Conservation (phyloP, 1,140 invertebrate genomes). For the Pseudobourletiella spinata region DNA sequence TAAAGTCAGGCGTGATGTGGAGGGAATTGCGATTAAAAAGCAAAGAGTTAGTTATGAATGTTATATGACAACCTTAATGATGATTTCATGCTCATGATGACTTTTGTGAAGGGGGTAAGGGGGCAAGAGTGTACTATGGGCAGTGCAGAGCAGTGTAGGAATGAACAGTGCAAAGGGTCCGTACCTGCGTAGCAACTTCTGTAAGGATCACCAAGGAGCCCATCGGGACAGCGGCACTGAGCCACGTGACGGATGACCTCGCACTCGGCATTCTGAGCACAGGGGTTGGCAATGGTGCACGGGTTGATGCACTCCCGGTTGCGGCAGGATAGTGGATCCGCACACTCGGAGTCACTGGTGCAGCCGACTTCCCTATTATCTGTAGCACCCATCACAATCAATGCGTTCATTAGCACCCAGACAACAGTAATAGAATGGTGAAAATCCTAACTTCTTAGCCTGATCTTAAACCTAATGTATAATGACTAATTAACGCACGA, state of each 20-base stretch:
- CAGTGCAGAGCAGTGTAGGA: too few species aligned
- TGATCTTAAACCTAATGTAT: background rate
- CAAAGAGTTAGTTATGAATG: too few species aligned
- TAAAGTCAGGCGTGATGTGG: background rate
- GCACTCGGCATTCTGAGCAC: conserved; percentile 69
- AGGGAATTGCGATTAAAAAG: too few species aligned
- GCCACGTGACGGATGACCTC: conserved; percentile 63
- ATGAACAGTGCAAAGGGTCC: background rate
- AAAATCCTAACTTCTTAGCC: background rate
- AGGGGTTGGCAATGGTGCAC: conserved; percentile 61
- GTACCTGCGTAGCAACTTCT: conserved; percentile 64
- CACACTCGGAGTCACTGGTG: conserved; percentile 58
- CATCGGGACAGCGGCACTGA: conserved; percentile 59
- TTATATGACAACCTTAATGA: too few species aligned
- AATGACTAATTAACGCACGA: background rate
- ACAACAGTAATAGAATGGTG: background rate
- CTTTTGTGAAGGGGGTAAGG: too few species aligned
- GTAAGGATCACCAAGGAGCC: conserved; percentile 65
- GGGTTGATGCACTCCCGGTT: conserved; percentile 65
- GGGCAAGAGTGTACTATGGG: too few species aligned
- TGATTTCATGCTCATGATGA: too few species aligned
- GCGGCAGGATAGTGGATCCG: conserved; percentile 59
- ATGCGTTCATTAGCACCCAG: background rate
- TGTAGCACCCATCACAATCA: too few species aligned
- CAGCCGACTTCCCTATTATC: conserved; percentile 54